Evolutionary conservation across 2,888 invertebrate genomes (phyloP), one percentile per base, ranked within the genome.

Genomic region (Drosophila mercatorum): DNA sequence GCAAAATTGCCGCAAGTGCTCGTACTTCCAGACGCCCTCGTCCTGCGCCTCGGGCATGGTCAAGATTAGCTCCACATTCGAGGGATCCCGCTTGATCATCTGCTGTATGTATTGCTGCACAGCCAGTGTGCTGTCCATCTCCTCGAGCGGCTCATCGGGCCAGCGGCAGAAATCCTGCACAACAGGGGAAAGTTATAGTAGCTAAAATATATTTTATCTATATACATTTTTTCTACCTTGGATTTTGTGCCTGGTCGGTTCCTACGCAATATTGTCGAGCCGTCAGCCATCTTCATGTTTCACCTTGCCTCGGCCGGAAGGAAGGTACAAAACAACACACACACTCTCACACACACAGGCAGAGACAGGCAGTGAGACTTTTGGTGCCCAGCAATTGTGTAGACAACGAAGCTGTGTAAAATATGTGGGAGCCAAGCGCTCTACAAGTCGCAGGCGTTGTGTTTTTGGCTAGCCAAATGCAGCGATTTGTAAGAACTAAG

Each of bases 1-100:
- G 92, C 99, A 99, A 93, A 99, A 99, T 93, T 99, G 99, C 84
- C 99, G 95, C 69, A 99, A 94, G 94, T 99, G 99, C 94, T 99
- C 99, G 93, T 99, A 99, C 94, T 99, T 99, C 99, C 99, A 99
- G 56, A 99, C 99, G 44, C 99, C 99, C 93, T 99, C 98, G 92
- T 99, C 99, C 93, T 99, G 98, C 26, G 97, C 96, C 85, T 99
- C 98, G 2, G 99, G 99, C 94, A 99, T 98, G 89, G 96, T 97
- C 57, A 99, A 94, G 90, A 99, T 99, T 68, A 97, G 95, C 89
- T 98, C 98, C 69, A 99, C 96, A 94, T 98, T 97, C 11, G 97
- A 95, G 34, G 98, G 97, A 93, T 99, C 98, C 76, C 96, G 95
- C 80, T 98, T 95, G 84, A 99, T 99, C 80, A 98, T 96, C 94